Conservation (phyloP, 92 coral and sea anemone genomes). For the Pocillopora meandrina region DNA sequence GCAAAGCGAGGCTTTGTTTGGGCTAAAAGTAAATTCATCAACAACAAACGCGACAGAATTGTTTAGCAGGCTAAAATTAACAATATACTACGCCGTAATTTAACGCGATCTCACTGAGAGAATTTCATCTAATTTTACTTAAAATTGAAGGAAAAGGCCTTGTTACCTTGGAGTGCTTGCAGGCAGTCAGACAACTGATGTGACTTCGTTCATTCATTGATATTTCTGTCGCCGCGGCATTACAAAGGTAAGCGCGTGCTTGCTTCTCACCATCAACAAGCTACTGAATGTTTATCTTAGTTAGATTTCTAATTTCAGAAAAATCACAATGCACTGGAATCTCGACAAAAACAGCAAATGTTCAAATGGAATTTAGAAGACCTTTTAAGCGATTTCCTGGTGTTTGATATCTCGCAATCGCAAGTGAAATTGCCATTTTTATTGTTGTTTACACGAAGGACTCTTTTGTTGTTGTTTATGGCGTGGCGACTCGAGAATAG, state of each 20-base stretch:
- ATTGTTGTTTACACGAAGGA: conserved; percentile 91
- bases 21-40: conserved; percentile 83
- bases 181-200: conserved; percentile 14
- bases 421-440: conserved; percentile 71
- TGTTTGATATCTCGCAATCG: conserved; percentile 41
- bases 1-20: conserved; percentile 95
- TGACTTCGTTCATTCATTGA: conserved; percentile 25
- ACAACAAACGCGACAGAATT: conserved; percentile 74
- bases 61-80: conserved; percentile 60
- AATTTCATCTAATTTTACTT: conserved; percentile 7
- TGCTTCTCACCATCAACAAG: conserved; percentile 31
- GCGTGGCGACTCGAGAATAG: conserved; percentile 71
- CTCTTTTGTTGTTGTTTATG: conserved; percentile 94
- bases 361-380: not conserved
- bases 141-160: conserved; percentile 1
- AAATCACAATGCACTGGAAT: not conserved
- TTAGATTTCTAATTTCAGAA: conserved; percentile 2
- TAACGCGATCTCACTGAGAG: not conserved
- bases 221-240: conserved; percentile 17
- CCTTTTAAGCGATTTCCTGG: conserved; percentile 31
- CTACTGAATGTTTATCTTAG: conserved; percentile 36
- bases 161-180: conserved; percentile 3
- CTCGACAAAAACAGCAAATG: not conserved
- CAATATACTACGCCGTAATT: conserved; percentile 4
- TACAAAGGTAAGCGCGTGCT: conserved; percentile 39